Conservation (phyloP, 2,888 invertebrate genomes). For the Copidosoma aretas region DNA sequence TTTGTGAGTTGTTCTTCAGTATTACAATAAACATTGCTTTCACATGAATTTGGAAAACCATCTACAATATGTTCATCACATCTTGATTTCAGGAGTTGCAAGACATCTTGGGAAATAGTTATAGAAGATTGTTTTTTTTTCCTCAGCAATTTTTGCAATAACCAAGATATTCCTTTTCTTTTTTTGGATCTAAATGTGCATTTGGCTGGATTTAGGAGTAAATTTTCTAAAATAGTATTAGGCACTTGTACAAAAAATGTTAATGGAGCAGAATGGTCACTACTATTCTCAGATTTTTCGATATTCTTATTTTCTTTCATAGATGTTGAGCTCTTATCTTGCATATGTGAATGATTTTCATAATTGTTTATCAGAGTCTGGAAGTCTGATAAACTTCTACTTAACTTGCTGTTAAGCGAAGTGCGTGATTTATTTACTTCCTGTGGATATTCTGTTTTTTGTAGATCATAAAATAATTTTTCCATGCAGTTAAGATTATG, state of each 20-base stretch:
- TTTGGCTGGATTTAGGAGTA: constrained; percentile 7
- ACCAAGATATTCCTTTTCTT: constrained; percentile 12
- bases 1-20: neutral
- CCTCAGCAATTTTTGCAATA: constrained; percentile 22
- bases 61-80: no score
- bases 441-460: constrained; percentile 9
- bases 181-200: neutral
- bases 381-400: constrained; percentile 13
- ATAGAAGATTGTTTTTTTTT: constrained; percentile 21
- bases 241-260: constrained; percentile 33
- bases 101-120: neutral
- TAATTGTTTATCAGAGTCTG: neutral
- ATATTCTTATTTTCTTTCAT: no score
- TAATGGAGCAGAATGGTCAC: constrained; percentile 10
- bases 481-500: constrained; percentile 27
- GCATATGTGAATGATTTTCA: constrained; percentile 1
- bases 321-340: neutral
- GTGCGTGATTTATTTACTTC: constrained; percentile 9
- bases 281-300: constrained; percentile 4
- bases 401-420: constrained; percentile 1
- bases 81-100: constrained; percentile 12
- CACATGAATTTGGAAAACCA: no score
- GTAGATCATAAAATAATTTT: constrained; percentile 24
- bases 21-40: no score
- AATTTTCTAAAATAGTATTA: constrained; percentile 16